Base-by-base conservation (phyloP, 2,113 vertebrate genomes). In the Holacanthus passer region DNA sequence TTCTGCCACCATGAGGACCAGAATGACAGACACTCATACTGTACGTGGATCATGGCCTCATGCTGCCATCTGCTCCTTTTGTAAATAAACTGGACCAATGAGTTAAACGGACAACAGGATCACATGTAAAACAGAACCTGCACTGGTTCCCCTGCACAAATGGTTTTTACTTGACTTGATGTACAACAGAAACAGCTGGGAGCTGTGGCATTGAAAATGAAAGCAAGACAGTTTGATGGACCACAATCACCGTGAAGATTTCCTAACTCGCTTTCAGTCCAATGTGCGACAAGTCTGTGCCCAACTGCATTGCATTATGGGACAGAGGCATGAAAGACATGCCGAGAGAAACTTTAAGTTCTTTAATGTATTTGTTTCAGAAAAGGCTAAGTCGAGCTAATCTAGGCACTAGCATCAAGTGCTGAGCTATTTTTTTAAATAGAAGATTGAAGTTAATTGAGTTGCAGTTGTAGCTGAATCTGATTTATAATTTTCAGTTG, bases 51-150 rank as follows among this genome's bases (percentile, higher is more conserved):
- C 47, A n/a, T 7, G 24, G 62, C 29, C 39, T 60, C 2, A 53
- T 32, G 39, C 58, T 55, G 68, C 35, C 35, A 10, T 55, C 63
- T 58, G 59, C 24, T 63, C 73, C n/a, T 63, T 77, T 19, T 66
- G 32, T 64, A 66, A 53, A 81, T 19, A 5, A 80, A 71, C 68
- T 66, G 76, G 81, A 81, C 70, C 59, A 58, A 63, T n/a, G n/a
- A n/a, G n/a, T n/a, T 16, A 45, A 31, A 19, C 41, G 0, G 20
- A 77, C 71, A 66, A 56, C 53, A 27, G 79, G 67, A 77, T 68
- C 27, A 32, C 17, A 39, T 71, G 47, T 63, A 41, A 64, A 65
- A 52, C 24, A 47, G 2, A 55, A 66, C 35, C 56, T 17, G 10
- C 63, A n/a, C 22, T 17, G 47, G 68, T 52, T 16, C 65, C 55